Percentiles rank a stretch among this genome's conserved stretches.
Conservation (phyloP, 2,888 invertebrate species). For the Zaprionus lineosus region DNA sequence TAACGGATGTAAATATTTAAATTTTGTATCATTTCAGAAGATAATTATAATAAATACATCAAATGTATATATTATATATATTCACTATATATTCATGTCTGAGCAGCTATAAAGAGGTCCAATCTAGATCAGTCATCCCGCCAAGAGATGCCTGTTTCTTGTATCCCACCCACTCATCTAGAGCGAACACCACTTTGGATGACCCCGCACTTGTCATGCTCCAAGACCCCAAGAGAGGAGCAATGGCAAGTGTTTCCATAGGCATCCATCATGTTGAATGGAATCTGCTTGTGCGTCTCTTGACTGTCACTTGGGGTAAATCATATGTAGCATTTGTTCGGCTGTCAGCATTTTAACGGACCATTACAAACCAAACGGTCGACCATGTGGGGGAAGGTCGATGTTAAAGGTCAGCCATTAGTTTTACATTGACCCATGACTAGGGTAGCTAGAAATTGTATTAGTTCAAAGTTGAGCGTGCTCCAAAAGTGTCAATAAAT, state of each 20-base stretch:
- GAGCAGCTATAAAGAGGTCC: no score
- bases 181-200: conserved; percentile 11
- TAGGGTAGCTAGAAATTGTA: not conserved
- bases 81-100: no score
- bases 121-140: no score
- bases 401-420: conserved; percentile 46
- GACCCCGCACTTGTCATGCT: conserved; percentile 16
- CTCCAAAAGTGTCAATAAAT: conserved; percentile 26
- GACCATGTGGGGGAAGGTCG: conserved; percentile 31
- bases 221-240: no score
- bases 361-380: conserved; percentile 19
- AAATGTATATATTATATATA: no score
- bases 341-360: conserved; percentile 18
- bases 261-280: conserved; percentile 45
- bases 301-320: conserved; percentile 25
- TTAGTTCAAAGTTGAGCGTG: conserved; percentile 63
- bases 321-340: conserved; percentile 21
- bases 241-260: conserved; percentile 13
- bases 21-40: no score
- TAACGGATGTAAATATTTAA: no score
- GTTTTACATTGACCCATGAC: conserved; percentile 11
- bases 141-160: not conserved
- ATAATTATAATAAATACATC: no score
- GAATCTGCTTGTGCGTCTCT: conserved; percentile 31
- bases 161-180: conserved; percentile 7